Base-by-base conservation (phyloP, 2,888 invertebrate species). In the Acleris literana region DNA sequence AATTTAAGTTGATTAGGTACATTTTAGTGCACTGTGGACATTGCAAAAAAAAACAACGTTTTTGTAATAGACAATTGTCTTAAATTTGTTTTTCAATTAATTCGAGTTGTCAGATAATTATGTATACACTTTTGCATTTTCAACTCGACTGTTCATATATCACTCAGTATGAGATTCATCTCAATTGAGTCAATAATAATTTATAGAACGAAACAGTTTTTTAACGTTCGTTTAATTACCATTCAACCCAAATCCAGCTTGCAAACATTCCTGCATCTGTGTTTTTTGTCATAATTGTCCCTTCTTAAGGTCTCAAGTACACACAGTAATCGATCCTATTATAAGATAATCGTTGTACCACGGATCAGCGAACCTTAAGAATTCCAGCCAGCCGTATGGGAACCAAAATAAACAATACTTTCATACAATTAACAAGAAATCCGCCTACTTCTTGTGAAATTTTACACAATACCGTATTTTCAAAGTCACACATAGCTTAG, bases 301-400 rank as follows among this genome's bases (percentile, higher is more conserved):
- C n/a, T n/a, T 17, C 46, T 46, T n/a, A 16, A 46, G 46, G n/a
- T 11, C 18, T 49, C 49, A 13, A 39, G 20, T 53, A 20, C 25
- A 53, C 16, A 33, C 22, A 13, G n/a, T 60, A 44, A 49, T 39
- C n/a, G 18, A 55, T 44, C 25, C 33, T 13, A 63, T 51, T 49
- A 44, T 3, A 56, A 49, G 49, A 25, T 25, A 63, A 48, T 55
- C 16, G 13, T 43, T 54, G 7, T n/a, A 22, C 13, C 17, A 61
- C 55, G 65, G 60, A 61, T 65, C 65, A 65, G 9, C 11, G 60
- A 51, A 51, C 51, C 9, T n/a, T 44, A 51, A 60, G 65, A 65
- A 61, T 65, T 60, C 22, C 33, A 44, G 29, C 29, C 20, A 33
- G 44, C 17, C 18, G 20, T 51, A 43, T 61, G 65, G 55, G 60